Conservation (phyloP, 2,797 vertebrate genomes). For the Lophotriccus pileatus region DNA sequence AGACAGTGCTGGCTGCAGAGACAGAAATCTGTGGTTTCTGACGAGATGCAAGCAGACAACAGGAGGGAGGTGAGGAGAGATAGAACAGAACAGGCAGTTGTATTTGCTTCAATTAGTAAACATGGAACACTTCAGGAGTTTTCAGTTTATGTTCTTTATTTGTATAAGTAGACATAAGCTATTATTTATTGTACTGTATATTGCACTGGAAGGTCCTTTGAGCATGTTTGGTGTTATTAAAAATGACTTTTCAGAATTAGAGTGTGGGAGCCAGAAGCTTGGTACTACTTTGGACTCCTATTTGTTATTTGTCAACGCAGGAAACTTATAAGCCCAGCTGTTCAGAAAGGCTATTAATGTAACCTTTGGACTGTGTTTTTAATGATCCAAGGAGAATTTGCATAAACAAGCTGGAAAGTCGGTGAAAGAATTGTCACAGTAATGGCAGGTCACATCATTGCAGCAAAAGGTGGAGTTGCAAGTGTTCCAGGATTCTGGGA, state of each 20-base stretch:
- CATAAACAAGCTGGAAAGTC: background rate
- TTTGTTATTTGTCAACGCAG: background rate
- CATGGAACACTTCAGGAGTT: background rate
- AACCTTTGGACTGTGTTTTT: background rate
- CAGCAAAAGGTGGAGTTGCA: background rate
- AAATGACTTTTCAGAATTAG: background rate
- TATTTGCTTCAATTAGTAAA: background rate
- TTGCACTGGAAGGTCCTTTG: background rate
- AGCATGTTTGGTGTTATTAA: background rate
- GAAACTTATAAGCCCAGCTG: background rate
- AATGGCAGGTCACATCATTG: background rate
- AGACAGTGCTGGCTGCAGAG: background rate
- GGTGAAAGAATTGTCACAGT: background rate
- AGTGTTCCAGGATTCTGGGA: background rate
- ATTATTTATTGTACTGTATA: background rate
- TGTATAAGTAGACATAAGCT: background rate
- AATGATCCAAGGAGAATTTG: background rate
- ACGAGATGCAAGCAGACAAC: background rate
- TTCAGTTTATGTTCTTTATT: conserved; percentile 3
- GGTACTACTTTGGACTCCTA: background rate
- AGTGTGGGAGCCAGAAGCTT: background rate
- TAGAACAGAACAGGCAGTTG: background rate
- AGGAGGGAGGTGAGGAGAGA: background rate
- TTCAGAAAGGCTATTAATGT: background rate
- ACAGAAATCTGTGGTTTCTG: background rate